Base-by-base conservation (phyloP, 2,113 vertebrate genomes). In the Calyptomena viridis region DNA sequence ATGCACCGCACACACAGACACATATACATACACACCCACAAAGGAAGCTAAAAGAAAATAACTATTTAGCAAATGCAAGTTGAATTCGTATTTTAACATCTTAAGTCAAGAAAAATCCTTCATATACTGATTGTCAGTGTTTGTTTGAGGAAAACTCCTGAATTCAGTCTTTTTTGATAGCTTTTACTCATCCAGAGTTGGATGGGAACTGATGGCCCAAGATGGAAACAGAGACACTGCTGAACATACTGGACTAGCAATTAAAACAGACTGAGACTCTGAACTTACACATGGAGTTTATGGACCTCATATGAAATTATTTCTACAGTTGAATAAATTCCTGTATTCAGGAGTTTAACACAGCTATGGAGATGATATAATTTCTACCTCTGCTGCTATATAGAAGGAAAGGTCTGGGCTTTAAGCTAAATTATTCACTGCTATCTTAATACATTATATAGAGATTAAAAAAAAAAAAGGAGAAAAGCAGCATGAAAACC, bases 1-100 rank as follows among this genome's bases (percentile, higher is more conserved):
- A 30, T 0, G 16, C 15, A 59, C 20, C 30, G 11, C 12, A 30
- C 4, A 42, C 30, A 12, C 2, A 2, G 1, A 4, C 12, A 19
- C 5, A 27, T 9, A 42, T 9, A 21, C 3, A 13, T 12, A 33
- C 2, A 28, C 12, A 23, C 2, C 16, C 44, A 33, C 23, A 64
- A 56, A 60, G 9, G n/a, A 80, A 90, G 44, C 1, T 0, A 58
- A 58, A 60, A 39, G 2, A 84, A 82, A 72, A 27, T 3, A 40
- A 37, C 18, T 33, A 11, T 25, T 87, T n/a, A 72, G 25, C 49
- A 93, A 83, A 66, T 9, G 8, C n/a, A 46, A 33, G 1, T 0
- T 24, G 35, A 90, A 58, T 73, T 76, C 3, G 21, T 20, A 50
- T 28, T 56, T 64, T 24, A 76, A 67, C 2, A 25, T 37, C 69